These are phyloP conservation scores for Pomatostomus ruficeps DNA, from an alignment of 2,113 vertebrate species.

Conservation along the genomic window DNA sequence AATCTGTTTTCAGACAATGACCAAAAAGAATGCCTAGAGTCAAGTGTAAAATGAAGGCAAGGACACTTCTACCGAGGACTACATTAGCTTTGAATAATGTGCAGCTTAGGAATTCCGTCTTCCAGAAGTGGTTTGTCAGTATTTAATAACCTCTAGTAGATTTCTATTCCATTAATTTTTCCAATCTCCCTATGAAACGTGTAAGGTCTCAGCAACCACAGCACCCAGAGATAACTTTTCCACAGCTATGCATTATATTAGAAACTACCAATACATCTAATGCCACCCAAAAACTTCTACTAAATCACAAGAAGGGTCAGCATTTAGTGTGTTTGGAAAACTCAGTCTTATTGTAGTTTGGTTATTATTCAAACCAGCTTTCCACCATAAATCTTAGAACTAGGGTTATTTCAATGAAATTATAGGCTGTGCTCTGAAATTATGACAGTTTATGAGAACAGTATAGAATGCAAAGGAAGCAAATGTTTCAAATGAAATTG, in stretches of 20 bases:
- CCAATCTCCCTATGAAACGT: neutral
- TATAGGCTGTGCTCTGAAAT: neutral
- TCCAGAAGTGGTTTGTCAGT: neutral
- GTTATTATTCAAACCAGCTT: neutral
- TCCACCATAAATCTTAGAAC: neutral
- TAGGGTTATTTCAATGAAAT: neutral
- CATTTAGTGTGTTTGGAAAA: neutral
- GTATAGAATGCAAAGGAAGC: neutral
- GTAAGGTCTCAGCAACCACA: neutral
- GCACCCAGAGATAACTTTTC: neutral
- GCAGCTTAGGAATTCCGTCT: neutral
- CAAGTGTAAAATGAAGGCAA: neutral
- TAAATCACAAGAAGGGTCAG: neutral
- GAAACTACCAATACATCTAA: neutral
- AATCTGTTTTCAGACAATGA: neutral
- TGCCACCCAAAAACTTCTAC: neutral
- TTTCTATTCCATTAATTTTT: neutral
- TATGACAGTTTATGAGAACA: neutral
- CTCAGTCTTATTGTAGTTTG: neutral
- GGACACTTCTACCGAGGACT: neutral
- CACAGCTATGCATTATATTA: neutral
- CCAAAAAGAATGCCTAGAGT: neutral
- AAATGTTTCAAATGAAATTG: neutral
- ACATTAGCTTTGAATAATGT: neutral
- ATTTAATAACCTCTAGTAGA: neutral